Evolutionary conservation across 2,113 vertebrate genomes (phyloP).

Genomic region (Hystrix cristata): DNA sequence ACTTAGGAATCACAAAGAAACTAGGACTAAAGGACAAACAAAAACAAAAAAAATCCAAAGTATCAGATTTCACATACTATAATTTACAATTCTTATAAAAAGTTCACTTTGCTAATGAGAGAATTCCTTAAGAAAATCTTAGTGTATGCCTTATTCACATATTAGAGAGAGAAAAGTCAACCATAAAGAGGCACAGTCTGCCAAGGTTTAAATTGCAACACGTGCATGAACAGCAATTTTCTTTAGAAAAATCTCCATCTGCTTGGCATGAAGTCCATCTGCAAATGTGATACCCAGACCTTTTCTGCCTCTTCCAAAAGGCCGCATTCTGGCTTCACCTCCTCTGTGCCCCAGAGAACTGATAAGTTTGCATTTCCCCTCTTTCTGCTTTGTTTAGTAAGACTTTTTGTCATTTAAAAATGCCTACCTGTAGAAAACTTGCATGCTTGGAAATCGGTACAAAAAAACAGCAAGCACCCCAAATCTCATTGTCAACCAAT

Average conservation of each 20-base stretch:
- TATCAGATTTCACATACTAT: background rate
- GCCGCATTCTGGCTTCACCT: background rate
- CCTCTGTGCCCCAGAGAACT: background rate
- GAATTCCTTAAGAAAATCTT: constrained; percentile 23
- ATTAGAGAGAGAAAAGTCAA: constrained; percentile 58
- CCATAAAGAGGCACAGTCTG: constrained; percentile 32
- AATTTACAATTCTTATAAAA: background rate
- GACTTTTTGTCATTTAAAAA: background rate
- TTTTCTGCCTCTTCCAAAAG: background rate
- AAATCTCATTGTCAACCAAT: background rate
- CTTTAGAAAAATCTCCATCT: constrained; percentile 70
- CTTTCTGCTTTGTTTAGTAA: background rate
- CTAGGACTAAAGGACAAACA: background rate
- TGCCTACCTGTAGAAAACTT: background rate
- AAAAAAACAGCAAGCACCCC: background rate
- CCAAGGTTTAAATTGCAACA: constrained; percentile 68
- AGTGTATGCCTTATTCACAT: constrained; percentile 42
- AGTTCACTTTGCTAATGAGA: background rate
- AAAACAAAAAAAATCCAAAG: background rate
- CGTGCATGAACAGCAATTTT: constrained; percentile 43
- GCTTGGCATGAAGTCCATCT: constrained; percentile 63
- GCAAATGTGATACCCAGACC: constrained; percentile 64
- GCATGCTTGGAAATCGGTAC: background rate
- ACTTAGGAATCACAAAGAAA: background rate
- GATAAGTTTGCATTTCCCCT: background rate